Conservation (phyloP, 1,140 invertebrate species). For the Bombus turneri region DNA sequence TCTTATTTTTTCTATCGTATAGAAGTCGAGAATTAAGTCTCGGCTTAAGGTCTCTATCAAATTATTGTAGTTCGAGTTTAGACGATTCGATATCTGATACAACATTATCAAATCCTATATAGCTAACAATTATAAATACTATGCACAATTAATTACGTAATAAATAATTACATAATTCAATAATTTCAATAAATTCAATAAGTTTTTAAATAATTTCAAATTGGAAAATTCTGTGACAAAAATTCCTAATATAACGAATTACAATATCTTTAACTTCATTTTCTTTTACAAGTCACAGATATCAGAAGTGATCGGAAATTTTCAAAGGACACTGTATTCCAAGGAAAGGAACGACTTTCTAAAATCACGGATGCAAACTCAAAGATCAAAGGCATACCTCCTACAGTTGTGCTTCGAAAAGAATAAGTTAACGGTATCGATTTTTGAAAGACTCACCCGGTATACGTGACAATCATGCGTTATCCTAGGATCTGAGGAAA, state of each 20-base stretch:
- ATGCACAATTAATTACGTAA: background rate
- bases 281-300: too few species aligned
- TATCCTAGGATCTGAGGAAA: constrained; percentile 63
- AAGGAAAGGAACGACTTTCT: background rate
- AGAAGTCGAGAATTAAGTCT: too few species aligned
- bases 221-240: background rate
- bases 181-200: too few species aligned
- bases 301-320: too few species aligned
- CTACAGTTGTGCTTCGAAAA: background rate
- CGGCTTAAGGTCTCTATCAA: too few species aligned
- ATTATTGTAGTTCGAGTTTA: background rate
- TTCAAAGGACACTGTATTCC: too few species aligned
- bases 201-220: background rate
- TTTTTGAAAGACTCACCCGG: constrained; percentile 46
- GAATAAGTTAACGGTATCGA: constrained; percentile 32
- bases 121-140: background rate
- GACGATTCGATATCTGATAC: too few species aligned
- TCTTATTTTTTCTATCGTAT: background rate
- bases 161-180: too few species aligned
- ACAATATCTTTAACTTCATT: too few species aligned
- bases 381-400: background rate
- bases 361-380: background rate
- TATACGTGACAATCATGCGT: constrained; percentile 39
- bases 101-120: background rate
- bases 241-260: too few species aligned